Evolutionary conservation across 2,888 invertebrate species (phyloP).

Genomic region (Daptonema setosum): DNA sequence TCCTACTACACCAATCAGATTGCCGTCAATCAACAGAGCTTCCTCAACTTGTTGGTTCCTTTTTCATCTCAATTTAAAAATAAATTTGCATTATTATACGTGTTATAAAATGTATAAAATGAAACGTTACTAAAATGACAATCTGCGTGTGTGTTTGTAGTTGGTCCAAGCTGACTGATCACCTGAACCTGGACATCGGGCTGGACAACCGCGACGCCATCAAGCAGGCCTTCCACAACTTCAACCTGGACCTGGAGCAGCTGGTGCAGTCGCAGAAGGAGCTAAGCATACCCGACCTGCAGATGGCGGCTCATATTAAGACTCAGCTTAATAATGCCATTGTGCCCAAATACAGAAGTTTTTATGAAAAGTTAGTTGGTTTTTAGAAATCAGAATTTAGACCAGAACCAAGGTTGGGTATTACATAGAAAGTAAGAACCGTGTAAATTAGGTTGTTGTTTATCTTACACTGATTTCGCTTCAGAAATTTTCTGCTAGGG

Average conservation of each 20-base stretch:
- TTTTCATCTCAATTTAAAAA: too few species aligned
- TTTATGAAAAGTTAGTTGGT: conserved; percentile 21
- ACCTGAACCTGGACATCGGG: conserved; percentile 3
- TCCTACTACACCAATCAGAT: conserved; percentile 51
- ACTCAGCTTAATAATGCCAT: conserved; percentile 68
- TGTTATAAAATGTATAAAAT: too few species aligned
- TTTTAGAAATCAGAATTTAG: neutral
- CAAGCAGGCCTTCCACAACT: conserved; percentile 48
- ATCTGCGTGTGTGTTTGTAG: too few species aligned
- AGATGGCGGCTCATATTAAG: conserved; percentile 63
- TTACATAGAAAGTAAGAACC: neutral
- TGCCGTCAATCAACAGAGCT: neutral
- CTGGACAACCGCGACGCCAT: neutral
- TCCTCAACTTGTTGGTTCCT: neutral
- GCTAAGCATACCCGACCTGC: conserved; percentile 77
- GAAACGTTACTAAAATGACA: too few species aligned
- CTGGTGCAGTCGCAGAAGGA: conserved; percentile 57
- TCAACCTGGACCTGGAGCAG: conserved; percentile 87
- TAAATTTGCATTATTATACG: too few species aligned
- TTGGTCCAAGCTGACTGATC: too few species aligned
- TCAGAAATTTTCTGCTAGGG: neutral
- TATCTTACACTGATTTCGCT: neutral
- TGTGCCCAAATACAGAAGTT: conserved; percentile 50
- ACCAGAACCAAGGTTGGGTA: neutral
- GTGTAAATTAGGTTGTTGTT: neutral